Percentiles rank a stretch among this genome's conserved stretches.
These are phyloP conservation scores for Drosophila monieri DNA, from an alignment of 2,888 invertebrate genomes.

Conservation along the genomic window DNA sequence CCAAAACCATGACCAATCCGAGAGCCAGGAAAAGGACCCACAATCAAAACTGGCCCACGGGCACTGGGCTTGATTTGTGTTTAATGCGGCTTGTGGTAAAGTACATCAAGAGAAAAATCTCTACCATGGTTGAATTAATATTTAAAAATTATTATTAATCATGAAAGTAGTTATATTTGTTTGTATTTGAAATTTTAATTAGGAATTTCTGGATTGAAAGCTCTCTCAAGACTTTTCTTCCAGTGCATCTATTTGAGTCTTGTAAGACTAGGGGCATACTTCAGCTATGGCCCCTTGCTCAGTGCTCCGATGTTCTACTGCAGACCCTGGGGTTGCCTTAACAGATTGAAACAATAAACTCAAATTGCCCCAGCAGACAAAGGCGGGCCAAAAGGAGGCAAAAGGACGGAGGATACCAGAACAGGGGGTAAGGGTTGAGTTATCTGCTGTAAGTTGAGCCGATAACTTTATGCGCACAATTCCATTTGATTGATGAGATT, in stretches of 20 bases:
- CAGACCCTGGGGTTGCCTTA: slow-evolving; percentile 43
- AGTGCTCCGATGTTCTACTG: background rate
- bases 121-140: background rate
- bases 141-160: background rate
- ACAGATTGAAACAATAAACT: slow-evolving; percentile 75
- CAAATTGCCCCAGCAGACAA: slow-evolving; percentile 46
- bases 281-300: slow-evolving; percentile 11
- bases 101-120: slow-evolving; percentile 25
- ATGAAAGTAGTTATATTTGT: background rate
- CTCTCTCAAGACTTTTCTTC: background rate
- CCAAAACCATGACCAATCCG: slow-evolving; percentile 25
- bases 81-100: slow-evolving; percentile 29
- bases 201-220: background rate
- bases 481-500: slow-evolving; percentile 80
- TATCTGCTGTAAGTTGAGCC: slow-evolving; percentile 73
- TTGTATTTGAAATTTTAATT: background rate
- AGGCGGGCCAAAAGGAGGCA: slow-evolving; percentile 12
- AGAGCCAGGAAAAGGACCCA: slow-evolving; percentile 11
- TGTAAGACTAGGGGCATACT: slow-evolving; percentile 7
- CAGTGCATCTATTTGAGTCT: slow-evolving; percentile 23
- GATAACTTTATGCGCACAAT: slow-evolving; percentile 77
- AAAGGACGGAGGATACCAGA: background rate
- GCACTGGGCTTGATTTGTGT: slow-evolving; percentile 43
- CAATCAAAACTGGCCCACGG: slow-evolving; percentile 45
- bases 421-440: slow-evolving; percentile 38